These are phyloP conservation scores for Fistularia tabacaria DNA, from an alignment of 2,797 vertebrate species.

Conservation along the genomic window DNA sequence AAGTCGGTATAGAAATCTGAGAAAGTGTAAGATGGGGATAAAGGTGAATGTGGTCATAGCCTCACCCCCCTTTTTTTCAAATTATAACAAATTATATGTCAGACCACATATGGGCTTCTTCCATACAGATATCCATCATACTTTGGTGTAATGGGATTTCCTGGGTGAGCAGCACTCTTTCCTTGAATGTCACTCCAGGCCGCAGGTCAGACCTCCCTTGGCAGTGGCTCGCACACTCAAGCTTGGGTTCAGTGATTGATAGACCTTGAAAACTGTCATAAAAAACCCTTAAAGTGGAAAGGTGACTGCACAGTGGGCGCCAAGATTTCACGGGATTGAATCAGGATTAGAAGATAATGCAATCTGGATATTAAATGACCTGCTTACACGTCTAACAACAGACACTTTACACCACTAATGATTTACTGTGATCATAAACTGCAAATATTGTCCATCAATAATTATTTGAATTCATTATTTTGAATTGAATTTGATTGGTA, in stretches of 20 bases:
- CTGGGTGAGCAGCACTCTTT: slow-evolving; percentile 73
- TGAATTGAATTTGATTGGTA: too few species aligned
- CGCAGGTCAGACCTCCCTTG: slow-evolving; percentile 74
- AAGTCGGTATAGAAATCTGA: slow-evolving; percentile 19
- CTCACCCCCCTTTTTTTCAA: slow-evolving; percentile 44
- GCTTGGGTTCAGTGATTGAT: slow-evolving; percentile 75
- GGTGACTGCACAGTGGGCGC: slow-evolving; percentile 40
- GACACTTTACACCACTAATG: background rate
- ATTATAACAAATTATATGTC: slow-evolving; percentile 79
- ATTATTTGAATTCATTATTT: too few species aligned
- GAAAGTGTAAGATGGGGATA: slow-evolving; percentile 53
- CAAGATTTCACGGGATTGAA: slow-evolving; percentile 29
- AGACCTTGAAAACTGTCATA: slow-evolving; percentile 59
- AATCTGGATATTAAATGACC: slow-evolving; percentile 30
- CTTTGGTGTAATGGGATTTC: slow-evolving; percentile 79
- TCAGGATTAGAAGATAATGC: slow-evolving; percentile 29
- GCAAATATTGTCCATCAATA: too few species aligned
- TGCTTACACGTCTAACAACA: slow-evolving; percentile 11
- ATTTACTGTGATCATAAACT: background rate
- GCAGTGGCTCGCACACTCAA: slow-evolving; percentile 50
- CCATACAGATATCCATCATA: slow-evolving; percentile 74
- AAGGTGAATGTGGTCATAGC: slow-evolving; percentile 53
- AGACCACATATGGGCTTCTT: slow-evolving; percentile 70
- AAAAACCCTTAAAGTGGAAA: slow-evolving; percentile 47
- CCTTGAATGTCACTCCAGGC: slow-evolving; percentile 75